These are phyloP conservation scores for Drosophila elegans DNA, from an alignment of 1,140 invertebrate species.

Conservation along the genomic window DNA sequence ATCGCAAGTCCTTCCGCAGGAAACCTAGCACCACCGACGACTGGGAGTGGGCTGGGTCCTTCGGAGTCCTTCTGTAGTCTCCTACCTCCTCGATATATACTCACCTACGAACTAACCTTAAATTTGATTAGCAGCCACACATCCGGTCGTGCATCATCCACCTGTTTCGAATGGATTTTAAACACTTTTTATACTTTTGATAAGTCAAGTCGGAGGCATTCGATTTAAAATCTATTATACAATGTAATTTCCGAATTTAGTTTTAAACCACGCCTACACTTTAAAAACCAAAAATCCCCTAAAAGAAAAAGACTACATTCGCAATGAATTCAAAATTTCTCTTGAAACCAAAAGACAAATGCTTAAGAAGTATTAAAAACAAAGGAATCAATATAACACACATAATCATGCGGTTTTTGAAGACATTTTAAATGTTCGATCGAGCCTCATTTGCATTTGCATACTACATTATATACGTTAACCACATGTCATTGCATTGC, in stretches of 20 bases:
- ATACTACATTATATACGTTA: conserved; percentile 62
- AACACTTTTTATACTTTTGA: conserved; percentile 83
- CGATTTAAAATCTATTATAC: conserved; percentile 80
- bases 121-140: conserved; percentile 37
- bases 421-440: conserved; percentile 75
- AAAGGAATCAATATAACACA: conserved; percentile 32
- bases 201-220: conserved; percentile 79
- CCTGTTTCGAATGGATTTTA: conserved; percentile 74
- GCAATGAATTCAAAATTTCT: conserved; percentile 78
- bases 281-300: conserved; percentile 7
- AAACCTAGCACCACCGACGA: conserved; percentile 54
- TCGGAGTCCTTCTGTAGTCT: conserved; percentile 24
- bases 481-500: conserved; percentile 46
- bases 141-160: conserved; percentile 33
- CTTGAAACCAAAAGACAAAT: conserved; percentile 79
- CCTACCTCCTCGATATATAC: conserved; percentile 36
- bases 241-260: conserved; percentile 73
- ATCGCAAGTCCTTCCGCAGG: conserved; percentile 84
- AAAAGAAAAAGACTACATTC: conserved; percentile 73
- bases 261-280: conserved; percentile 53
- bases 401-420: conserved; percentile 80
- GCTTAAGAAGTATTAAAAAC: conserved; percentile 81
- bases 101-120: conserved; percentile 48
- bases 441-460: conserved; percentile 78
- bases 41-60: not conserved